phyloP scores from a whole-genome alignment of 1,140 invertebrate genomes.

The Limonius californicus region DNA sequence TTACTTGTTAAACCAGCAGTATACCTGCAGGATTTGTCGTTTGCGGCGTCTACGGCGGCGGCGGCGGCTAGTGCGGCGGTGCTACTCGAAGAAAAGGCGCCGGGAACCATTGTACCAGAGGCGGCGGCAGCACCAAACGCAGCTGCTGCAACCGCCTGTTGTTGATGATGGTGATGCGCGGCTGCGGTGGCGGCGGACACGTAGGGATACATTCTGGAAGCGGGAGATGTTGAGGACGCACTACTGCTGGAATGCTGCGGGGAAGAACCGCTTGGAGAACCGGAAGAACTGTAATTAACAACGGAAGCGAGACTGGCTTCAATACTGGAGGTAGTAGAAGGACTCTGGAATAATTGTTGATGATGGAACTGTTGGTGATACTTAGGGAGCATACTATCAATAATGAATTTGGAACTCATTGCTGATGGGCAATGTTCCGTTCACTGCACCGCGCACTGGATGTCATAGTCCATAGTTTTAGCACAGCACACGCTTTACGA shows the following conservation, averaged over 20 bases:
- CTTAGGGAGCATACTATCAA: constrained; percentile 95
- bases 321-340: constrained; percentile 46
- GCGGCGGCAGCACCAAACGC: constrained; percentile 61
- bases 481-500: constrained; percentile 38
- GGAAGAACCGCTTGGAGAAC: constrained; percentile 49
- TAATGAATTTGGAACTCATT: constrained; percentile 95
- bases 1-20: constrained; percentile 62
- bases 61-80: constrained; percentile 56
- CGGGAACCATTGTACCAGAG: constrained; percentile 63
- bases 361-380: constrained; percentile 80
- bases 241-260: constrained; percentile 52
- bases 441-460: constrained; percentile 43
- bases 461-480: constrained; percentile 40
- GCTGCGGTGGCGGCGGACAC: constrained; percentile 63
- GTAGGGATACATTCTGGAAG: constrained; percentile 71
- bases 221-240: constrained; percentile 57
- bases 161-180: constrained; percentile 67
- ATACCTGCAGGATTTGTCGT: constrained; percentile 76
- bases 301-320: constrained; percentile 55
- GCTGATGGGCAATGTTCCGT: constrained; percentile 45
- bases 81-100: constrained; percentile 53
- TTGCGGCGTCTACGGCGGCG: constrained; percentile 56
- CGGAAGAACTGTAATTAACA: constrained; percentile 43
- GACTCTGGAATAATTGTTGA: constrained; percentile 58
- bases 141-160: constrained; percentile 64